A percentile compares a stretch with the other conserved stretches of the same genome.
phyloP scores from a whole-genome alignment of 2,888 invertebrate species.

The Monoplex corrugatus region DNA sequence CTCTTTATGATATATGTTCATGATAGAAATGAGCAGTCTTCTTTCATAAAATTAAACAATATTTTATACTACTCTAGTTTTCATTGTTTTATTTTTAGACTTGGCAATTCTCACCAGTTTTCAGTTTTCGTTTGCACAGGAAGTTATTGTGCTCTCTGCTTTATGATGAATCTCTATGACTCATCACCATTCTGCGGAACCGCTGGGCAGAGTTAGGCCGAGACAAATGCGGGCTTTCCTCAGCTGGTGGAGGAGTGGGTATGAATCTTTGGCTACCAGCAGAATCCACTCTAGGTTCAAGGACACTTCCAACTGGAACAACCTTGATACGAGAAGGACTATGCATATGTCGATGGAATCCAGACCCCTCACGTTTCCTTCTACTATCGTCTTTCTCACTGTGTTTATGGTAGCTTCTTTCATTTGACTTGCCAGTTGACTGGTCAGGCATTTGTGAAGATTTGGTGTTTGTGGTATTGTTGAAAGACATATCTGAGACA shows the following conservation, averaged over 20 bases:
- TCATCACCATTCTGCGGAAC: constrained; percentile 17
- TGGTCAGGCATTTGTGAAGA: not conserved
- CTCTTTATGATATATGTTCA: no score
- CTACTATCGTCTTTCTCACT: not conserved
- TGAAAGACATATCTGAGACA: no score
- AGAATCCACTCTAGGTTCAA: constrained; percentile 11
- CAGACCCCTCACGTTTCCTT: constrained; percentile 1
- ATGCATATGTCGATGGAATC: not conserved
- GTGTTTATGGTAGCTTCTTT: not conserved
- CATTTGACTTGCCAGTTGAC: not conserved
- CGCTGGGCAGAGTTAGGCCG: constrained; percentile 16
- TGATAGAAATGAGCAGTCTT: no score
- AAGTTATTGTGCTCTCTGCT: not conserved
- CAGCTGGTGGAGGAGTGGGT: not conserved
- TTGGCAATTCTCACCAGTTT: constrained; percentile 11
- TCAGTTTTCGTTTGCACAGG: not conserved
- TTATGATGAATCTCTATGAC: not conserved
- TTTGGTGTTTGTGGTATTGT: no score
- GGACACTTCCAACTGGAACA: constrained; percentile 37
- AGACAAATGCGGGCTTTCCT: not conserved
- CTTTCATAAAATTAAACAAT: no score
- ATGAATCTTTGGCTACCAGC: not conserved
- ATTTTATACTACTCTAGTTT: no score
- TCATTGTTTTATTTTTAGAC: no score
- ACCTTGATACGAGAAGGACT: constrained; percentile 23